Evolutionary conservation across 2,797 vertebrate genomes (phyloP), one percentile per base, ranked within the genome.

Genomic region (Epinephelus awoara): DNA sequence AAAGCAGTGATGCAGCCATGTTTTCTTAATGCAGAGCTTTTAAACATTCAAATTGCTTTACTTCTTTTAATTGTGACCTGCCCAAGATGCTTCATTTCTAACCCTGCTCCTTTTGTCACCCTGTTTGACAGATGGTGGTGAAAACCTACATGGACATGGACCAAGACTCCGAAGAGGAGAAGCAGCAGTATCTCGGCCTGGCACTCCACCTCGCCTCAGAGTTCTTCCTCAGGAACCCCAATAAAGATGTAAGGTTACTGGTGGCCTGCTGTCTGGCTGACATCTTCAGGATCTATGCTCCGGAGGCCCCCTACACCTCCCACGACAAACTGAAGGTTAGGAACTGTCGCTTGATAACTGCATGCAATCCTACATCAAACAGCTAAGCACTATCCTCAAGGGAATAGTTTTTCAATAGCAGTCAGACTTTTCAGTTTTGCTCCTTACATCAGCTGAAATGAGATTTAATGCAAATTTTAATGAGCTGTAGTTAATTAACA

Each of bases 71-170:
- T 44, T 49, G 46, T 15, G 10, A 3, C 19, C 6, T 27, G 12
- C 10, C 3, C 42, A 27, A 19, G 11, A 58, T 59, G 19, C 34
- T 54, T 67, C 25, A 27, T 19, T 21, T 55, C 77, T 82, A 59
- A 66, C 21, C 29, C 18, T 75, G 18, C 15, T 12, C 23, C 46
- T 6, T 6, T 13, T 78, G 25, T 89, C 1, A 2, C 67, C 61
- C 10, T 77, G 34, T 84, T 62, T 47, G 64, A 91, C 90, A 99
- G 98, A 97, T 99, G 97, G 98, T 99, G 92, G 98, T 99, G 70
- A 99, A 99, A 95, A 99, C 98, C 12, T 99, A 98, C 92, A 99
- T 99, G 98, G 98, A 99, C 92, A 99, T 99, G 98, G 98, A 99
- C 95, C 98, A 99, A 95, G 98, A 99, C 93, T 99, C 98, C 0